A percentile compares a stretch with the other conserved stretches of the same genome.
phyloP scores from a whole-genome alignment of 2,797 vertebrate genomes.

The Myotis daubentonii region DNA sequence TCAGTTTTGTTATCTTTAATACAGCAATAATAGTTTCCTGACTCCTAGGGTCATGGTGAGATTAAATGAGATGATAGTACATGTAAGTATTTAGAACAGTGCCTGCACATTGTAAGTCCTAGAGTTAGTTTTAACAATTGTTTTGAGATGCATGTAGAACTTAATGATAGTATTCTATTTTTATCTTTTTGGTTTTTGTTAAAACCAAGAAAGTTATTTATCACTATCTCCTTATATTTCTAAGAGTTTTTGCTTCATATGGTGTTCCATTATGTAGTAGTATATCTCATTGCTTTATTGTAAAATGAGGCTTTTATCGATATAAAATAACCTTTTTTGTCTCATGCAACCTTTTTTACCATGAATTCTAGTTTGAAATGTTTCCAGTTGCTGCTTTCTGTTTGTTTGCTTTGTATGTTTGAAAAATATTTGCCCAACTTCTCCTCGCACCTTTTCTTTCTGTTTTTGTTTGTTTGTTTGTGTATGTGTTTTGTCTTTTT shows the following conservation, averaged over 20 bases:
- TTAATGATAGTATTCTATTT: constrained; percentile 27
- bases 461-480: constrained; percentile 32
- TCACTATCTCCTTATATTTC: not conserved
- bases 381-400: constrained; percentile 13
- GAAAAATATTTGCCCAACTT: constrained; percentile 61
- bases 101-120: not conserved
- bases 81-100: constrained; percentile 25
- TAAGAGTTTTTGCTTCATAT: not conserved
- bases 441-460: not conserved
- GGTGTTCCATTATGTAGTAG: not conserved
- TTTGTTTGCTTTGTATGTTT: constrained; percentile 50
- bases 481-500: constrained; percentile 24
- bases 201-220: not conserved
- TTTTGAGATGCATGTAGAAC: not conserved
- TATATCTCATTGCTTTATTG: not conserved
- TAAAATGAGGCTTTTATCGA: constrained; percentile 36
- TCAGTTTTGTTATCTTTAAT: not conserved
- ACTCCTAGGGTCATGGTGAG: not conserved
- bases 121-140: not conserved
- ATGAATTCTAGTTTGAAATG: constrained; percentile 58
- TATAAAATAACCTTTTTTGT: constrained; percentile 52
- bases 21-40: not conserved
- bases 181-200: constrained; percentile 43
- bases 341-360: constrained; percentile 36
- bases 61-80: constrained; percentile 11